Base-by-base conservation (phyloP, 2,888 invertebrate species). In the Folsomia manolachei region DNA sequence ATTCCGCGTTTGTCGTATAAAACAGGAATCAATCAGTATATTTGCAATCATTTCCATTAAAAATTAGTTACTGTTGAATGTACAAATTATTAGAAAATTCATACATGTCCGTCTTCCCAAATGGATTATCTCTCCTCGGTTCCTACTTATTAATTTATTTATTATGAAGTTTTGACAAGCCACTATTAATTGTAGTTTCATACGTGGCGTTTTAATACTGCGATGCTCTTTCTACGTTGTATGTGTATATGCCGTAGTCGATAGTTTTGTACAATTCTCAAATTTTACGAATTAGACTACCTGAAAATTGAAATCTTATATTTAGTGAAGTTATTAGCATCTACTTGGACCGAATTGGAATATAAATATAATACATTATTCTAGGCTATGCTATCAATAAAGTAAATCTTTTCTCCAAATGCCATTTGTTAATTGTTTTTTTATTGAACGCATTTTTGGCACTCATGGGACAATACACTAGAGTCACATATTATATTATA, bases 221-320 rank as follows among this genome's bases (percentile, higher is more conserved):
- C n/a, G n/a, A n/a, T n/a, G n/a, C 4, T 39, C 7, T 39, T 39
- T 39, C 39, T 39, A 39, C 39, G 14, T 39, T 39, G 14, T 39
- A 9, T 39, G 14, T 14, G 39, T 39, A 9, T 39, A 39, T 14
- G 39, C 14, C 39, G 39, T 39, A 39, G 39, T 14, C 39, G 39
- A 39, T 56, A 56, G 56, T 56, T 56, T 56, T 56, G 56, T 56
- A 56, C 56, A 19, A 56, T 18, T 51, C 18, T 51, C 51, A 56
- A 18, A 56, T 56, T 4, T 19, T 19, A 56, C 56, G 56, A 56
- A 56, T 56, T 56, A 56, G 56, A 56, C 19, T 14, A 56, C 56
- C 56, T 56, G 56, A 56, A 19, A 18, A 18, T 56, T 56, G 56
- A n/a, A n/a, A n/a, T n/a, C n/a, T n/a, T n/a, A n/a, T n/a, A n/a